Evolutionary conservation across 1,140 invertebrate genomes (phyloP), one percentile per base, ranked within the genome.

Genomic region (Ridgeia piscesae): DNA sequence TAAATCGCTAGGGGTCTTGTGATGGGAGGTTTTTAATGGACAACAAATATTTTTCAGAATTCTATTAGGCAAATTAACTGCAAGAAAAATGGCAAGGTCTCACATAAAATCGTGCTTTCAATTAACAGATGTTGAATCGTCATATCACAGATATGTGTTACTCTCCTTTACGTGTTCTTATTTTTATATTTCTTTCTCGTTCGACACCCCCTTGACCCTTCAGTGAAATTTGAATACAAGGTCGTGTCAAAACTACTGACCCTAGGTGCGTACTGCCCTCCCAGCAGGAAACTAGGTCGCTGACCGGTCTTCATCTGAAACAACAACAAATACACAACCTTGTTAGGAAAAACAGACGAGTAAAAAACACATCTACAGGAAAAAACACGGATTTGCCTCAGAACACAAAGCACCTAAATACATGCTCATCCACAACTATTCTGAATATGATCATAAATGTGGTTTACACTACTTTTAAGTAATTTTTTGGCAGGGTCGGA

Each of bases 191-290:
- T 77, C 42, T 42, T 77, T 17, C 4, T 77, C 11, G 58, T 77
- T 77, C 58, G 27, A 21, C 27, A 77, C 14, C 58, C n/a, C n/a
- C n/a, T n/a, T 77, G 58, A 17, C 58, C 11, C 11, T 42, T 21
- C 8, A 21, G 27, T 77, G 58, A 14, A 17, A 0, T 31, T 31
- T 77, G 58, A 1, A 77, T 14, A 77, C 11, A 21, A 21, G 58
- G 58, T 21, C 27, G 58, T 77, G 27, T 50, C 48, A 50, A 50
- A 31, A 77, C 92, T 93, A 91, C 93, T 89, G 77, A 93, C 91
- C 94, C 96, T 93, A 0, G 98, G 98, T 0, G 97, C 97, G 96
- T 98, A 98, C 96, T 97, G 96, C 95, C 97, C 96, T 96, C 96
- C 94, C 95, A 97, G 96, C 35, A 97, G 96, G 96, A 97, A 98